Percentiles rank a stretch among this genome's conserved stretches.
Conservation (phyloP, 2,888 invertebrate genomes). For the Asteroscopus sphinx region DNA sequence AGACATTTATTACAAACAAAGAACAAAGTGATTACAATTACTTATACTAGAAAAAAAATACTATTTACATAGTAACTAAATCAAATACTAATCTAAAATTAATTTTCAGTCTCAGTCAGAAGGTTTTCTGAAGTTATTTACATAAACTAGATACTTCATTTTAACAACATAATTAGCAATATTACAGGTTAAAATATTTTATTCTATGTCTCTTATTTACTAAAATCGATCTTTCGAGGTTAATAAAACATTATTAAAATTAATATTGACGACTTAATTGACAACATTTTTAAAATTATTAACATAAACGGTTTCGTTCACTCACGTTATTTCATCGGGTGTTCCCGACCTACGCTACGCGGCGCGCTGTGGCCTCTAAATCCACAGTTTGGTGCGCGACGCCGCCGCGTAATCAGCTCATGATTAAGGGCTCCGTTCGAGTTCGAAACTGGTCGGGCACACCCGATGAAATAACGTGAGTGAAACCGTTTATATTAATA, state of each 20-base stretch:
- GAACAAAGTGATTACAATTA: constrained; percentile 2
- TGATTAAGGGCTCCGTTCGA: too few relatives aligned
- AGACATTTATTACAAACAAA: not conserved
- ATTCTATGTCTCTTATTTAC: constrained; percentile 11
- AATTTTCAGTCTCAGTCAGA: constrained; percentile 59
- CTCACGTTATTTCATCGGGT: too few relatives aligned
- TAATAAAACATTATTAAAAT: constrained; percentile 28
- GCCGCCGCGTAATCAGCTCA: too few relatives aligned
- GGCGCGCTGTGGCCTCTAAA: too few relatives aligned
- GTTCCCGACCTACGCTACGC: too few relatives aligned
- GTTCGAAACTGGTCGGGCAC: too few relatives aligned
- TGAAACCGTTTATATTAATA: too few relatives aligned
- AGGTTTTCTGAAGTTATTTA: constrained; percentile 52
- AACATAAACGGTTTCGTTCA: too few relatives aligned
- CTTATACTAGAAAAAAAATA: constrained; percentile 9
- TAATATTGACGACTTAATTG: constrained; percentile 46
- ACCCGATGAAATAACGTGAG: too few relatives aligned
- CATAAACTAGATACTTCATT: constrained; percentile 39
- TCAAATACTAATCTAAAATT: constrained; percentile 53
- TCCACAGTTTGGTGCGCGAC: too few relatives aligned
- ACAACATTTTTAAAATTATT: constrained; percentile 20
- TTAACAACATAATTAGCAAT: constrained; percentile 28
- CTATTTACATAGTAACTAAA: constrained; percentile 50
- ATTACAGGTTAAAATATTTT: constrained; percentile 23
- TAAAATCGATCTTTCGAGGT: constrained; percentile 40